phyloP scores from a whole-genome alignment of 2,888 invertebrate genomes.

The Pristionchus fissidentatus region DNA sequence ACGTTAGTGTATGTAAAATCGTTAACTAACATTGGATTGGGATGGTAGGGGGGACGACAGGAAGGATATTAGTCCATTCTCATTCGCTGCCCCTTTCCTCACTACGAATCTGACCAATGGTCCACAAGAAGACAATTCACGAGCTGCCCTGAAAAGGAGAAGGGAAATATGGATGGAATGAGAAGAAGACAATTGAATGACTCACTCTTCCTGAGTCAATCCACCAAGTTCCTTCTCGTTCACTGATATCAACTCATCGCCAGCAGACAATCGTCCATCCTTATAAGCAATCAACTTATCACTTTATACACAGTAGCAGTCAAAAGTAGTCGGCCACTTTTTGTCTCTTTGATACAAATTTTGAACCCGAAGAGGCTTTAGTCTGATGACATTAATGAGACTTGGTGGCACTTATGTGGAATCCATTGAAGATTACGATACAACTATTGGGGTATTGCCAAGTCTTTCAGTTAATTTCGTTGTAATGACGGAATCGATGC shows the following conservation, averaged over 20 bases:
- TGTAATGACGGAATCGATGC: no score
- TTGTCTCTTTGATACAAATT: no score
- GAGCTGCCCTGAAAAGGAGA: constrained; percentile 85
- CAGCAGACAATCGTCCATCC: constrained; percentile 94
- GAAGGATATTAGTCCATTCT: constrained; percentile 88
- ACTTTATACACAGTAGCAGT: background rate
- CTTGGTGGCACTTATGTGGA: no score
- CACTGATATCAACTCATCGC: constrained; percentile 95
- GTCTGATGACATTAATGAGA: no score
- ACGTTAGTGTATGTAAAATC: background rate
- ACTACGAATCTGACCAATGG: constrained; percentile 94
- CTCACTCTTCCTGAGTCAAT: constrained; percentile 83
- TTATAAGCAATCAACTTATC: constrained; percentile 65
- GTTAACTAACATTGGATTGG: background rate
- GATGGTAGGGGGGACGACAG: constrained; percentile 7
- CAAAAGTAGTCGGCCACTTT: no score
- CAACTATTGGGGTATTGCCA: no score
- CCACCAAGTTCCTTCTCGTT: constrained; percentile 94
- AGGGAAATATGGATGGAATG: background rate
- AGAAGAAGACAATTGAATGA: constrained; percentile 44
- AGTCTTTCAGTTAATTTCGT: no score
- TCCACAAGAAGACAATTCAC: constrained; percentile 93
- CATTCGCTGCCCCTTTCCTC: constrained; percentile 96
- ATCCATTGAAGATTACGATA: no score
- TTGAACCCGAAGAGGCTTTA: no score